Percentiles rank a stretch among this genome's conserved stretches.
These are phyloP conservation scores for Stegodyphus mimosarum DNA, from an alignment of 1,140 invertebrate species.

Conservation along the genomic window DNA sequence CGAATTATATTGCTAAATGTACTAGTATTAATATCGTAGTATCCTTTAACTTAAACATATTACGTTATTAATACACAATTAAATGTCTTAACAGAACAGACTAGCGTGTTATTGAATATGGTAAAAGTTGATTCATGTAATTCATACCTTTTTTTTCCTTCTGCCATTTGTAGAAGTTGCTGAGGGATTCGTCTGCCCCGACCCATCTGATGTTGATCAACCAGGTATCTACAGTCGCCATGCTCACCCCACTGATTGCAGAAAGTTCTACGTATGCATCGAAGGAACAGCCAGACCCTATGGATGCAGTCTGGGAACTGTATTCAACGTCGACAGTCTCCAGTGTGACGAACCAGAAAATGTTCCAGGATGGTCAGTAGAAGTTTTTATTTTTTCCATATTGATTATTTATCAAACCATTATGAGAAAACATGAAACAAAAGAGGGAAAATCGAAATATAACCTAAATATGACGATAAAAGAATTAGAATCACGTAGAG, in stretches of 20 bases:
- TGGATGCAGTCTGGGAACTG: constrained; percentile 93
- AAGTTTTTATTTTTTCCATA: not conserved
- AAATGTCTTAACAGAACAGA: too few relatives aligned
- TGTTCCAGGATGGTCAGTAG: constrained; percentile 91
- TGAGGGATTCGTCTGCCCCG: constrained; percentile 88
- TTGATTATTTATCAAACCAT: not conserved
- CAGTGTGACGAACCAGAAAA: constrained; percentile 94
- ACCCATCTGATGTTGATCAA: constrained; percentile 74
- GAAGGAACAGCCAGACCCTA: constrained; percentile 91
- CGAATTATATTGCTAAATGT: too few relatives aligned
- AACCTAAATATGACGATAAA: too few relatives aligned
- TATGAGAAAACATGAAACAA: too few relatives aligned
- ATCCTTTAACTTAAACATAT: too few relatives aligned
- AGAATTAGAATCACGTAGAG: too few relatives aligned
- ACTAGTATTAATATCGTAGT: too few relatives aligned
- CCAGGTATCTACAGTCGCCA: constrained; percentile 90
- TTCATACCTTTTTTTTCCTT: not conserved
- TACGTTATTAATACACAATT: too few relatives aligned
- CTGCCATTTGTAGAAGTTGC: constrained; percentile 74
- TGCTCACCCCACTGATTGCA: constrained; percentile 93
- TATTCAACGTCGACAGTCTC: constrained; percentile 93
- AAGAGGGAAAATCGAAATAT: too few relatives aligned
- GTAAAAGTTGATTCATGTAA: too few relatives aligned
- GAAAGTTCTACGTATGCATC: constrained; percentile 89
- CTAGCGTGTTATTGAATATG: too few relatives aligned